Base-by-base conservation (phyloP, 2,113 vertebrate species). In the Rhodinocichla rosea region DNA sequence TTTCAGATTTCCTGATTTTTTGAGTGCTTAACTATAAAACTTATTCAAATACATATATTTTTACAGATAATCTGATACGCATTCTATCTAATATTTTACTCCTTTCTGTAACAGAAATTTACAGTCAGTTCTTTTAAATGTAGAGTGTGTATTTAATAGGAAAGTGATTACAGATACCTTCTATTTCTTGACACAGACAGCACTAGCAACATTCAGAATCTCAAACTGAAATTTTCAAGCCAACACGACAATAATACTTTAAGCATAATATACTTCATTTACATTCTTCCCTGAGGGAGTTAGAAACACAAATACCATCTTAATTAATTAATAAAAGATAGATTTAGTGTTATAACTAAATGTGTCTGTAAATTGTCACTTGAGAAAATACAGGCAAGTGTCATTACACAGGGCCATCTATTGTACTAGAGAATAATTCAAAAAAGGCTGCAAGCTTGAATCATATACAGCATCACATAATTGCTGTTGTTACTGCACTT, bases 281-380 rank as follows among this genome's bases (percentile, higher is more conserved):
- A 50, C 70, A 33, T 70, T 93, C 86, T 82, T 91, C 57, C 90
- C 74, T 74, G 50, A 45, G 65, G 69, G 42, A 80, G 30, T 60
- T 21, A 27, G 56, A 91, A 94, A 87, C 28, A 78, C 56, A 95
- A 94, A 89, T 47, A 59, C 47, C 69, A 70, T 74, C 39, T 91
- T 93, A 95, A 86, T 92, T 92, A 89, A 87, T 87, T 97, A 89
- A 95, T 96, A 96, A 97, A 93, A 70, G 70, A 94, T 47, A 91
- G 63, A 69, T 97, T 96, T 92, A 89, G 39, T 94, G 76, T 91
- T 92, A 90, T 89, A 79, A 82, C 47, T 39, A 80, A 95, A 76
- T 21, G 14, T 89, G 80, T 74, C 68, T 97, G 65, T 69, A 87
- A 96, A 93, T 63, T 73, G 89, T 33, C 83, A 44, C 80, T 93